Percentiles rank a stretch among this genome's conserved stretches.
Evolutionary conservation across 1,140 invertebrate genomes (phyloP).

Genomic region (Harpegnathos saltator): DNA sequence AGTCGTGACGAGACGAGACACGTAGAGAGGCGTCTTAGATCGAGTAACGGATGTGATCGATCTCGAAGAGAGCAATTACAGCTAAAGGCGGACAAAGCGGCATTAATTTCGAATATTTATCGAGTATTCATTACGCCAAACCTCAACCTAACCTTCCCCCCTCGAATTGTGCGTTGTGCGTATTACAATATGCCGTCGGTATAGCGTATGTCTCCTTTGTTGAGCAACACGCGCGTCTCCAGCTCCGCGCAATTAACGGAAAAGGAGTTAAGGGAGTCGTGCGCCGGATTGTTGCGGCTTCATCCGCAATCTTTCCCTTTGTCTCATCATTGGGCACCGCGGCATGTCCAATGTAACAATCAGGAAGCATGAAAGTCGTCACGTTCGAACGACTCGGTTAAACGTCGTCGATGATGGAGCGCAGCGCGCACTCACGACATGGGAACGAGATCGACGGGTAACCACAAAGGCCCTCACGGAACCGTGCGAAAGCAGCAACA

Average conservation of each 20-base stretch:
- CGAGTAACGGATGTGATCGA: too few species aligned
- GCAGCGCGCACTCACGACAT: constrained; percentile 55
- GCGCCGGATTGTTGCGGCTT: neutral
- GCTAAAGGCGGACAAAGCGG: too few species aligned
- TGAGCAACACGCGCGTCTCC: neutral
- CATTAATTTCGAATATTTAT: too few species aligned
- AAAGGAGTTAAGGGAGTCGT: neutral
- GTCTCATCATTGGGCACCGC: neutral
- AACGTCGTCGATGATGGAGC: constrained; percentile 68
- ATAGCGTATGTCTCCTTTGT: too few species aligned
- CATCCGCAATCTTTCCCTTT: constrained; percentile 17
- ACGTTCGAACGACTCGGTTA: constrained; percentile 69
- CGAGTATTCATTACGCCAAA: too few species aligned
- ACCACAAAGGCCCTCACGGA: constrained; percentile 46
- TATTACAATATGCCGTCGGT: too few species aligned
- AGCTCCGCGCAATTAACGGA: constrained; percentile 1
- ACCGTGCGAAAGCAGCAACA: constrained; percentile 63
- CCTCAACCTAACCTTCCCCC: too few species aligned
- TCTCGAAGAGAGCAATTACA: too few species aligned
- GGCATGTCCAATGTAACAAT: constrained; percentile 57
- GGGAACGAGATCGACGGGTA: constrained; percentile 69
- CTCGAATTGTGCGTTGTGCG: too few species aligned
- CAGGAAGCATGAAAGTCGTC: constrained; percentile 72
- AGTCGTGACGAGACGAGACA: too few species aligned
- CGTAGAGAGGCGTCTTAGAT: too few species aligned